phyloP scores from a whole-genome alignment of 2,797 vertebrate species.

The Myotis myotis region DNA sequence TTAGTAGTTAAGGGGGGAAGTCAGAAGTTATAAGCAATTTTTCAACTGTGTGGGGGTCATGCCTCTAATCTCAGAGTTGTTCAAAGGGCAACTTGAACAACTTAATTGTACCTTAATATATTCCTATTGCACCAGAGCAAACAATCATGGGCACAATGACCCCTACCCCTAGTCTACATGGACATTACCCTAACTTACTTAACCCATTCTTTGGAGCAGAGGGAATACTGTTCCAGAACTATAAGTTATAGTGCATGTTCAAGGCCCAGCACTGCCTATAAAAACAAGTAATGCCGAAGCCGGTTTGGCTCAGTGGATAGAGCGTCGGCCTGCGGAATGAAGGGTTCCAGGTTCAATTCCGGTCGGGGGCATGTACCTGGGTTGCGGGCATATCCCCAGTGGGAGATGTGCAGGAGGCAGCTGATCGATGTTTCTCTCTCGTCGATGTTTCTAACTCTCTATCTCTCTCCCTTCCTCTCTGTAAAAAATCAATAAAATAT shows the following conservation, averaged over 20 bases:
- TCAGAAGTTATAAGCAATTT: neutral
- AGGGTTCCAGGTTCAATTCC: too few relatives aligned
- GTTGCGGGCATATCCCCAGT: too few relatives aligned
- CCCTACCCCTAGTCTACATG: fast-evolving
- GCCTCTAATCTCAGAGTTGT: neutral
- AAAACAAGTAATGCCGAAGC: neutral
- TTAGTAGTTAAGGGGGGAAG: neutral
- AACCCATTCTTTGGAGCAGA: neutral
- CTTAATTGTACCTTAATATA: neutral
- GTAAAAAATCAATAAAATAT: too few relatives aligned
- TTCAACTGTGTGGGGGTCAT: neutral
- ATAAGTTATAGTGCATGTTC: neutral
- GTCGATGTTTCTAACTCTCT: too few relatives aligned
- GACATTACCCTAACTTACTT: neutral
- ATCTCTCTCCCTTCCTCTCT: too few relatives aligned
- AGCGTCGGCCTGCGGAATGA: too few relatives aligned
- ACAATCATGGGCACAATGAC: too few relatives aligned
- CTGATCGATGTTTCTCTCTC: too few relatives aligned
- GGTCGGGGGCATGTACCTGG: too few relatives aligned
- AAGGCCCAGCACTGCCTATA: neutral
- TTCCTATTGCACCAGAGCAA: neutral
- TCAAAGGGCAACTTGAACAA: neutral
- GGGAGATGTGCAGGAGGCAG: too few relatives aligned
- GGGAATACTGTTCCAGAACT: neutral
- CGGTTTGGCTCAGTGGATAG: too few relatives aligned